Percentiles rank a stretch among this genome's conserved stretches.
phyloP scores from a whole-genome alignment of 2,797 vertebrate species.

The Ctenochaetus hawaiiensis region DNA sequence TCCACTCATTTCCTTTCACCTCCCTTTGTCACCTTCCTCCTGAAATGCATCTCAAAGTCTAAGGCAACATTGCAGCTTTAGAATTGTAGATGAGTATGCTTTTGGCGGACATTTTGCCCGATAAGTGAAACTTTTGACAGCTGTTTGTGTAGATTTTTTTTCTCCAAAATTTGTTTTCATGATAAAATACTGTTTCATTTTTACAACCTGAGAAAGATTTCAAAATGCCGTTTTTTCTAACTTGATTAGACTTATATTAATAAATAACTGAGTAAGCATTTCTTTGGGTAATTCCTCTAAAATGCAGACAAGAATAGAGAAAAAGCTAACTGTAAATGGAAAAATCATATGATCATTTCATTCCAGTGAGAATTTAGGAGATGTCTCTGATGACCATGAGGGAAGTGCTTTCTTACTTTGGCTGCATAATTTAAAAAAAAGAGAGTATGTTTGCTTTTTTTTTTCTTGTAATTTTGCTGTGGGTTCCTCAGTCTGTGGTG shows the following conservation, averaged over 20 bases:
- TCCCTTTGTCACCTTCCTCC: slow-evolving; percentile 70
- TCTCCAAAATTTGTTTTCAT: background rate
- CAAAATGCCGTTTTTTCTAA: slow-evolving; percentile 25
- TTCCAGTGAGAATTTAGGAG: slow-evolving; percentile 61
- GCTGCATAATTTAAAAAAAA: slow-evolving; percentile 70
- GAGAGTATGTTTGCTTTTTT: slow-evolving; percentile 51
- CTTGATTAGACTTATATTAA: slow-evolving; percentile 69
- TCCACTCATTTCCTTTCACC: slow-evolving; percentile 80
- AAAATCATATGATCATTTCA: slow-evolving; percentile 74
- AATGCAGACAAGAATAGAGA: slow-evolving; percentile 56
- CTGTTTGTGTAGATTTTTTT: slow-evolving; percentile 10
- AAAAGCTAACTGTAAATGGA: slow-evolving; percentile 80
- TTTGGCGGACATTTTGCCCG: slow-evolving; percentile 8
- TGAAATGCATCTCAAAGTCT: slow-evolving; percentile 60
- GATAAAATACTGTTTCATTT: slow-evolving; percentile 6
- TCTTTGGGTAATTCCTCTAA: slow-evolving; percentile 66
- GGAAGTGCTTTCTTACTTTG: slow-evolving; percentile 66
- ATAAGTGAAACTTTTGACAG: slow-evolving; percentile 33
- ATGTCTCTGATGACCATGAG: slow-evolving; percentile 69
- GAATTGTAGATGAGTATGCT: slow-evolving; percentile 47
- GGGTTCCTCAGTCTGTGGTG: slow-evolving; percentile 55
- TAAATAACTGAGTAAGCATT: slow-evolving; percentile 69
- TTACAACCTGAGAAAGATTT: slow-evolving; percentile 45
- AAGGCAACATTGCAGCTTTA: slow-evolving; percentile 47
- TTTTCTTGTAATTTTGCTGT: slow-evolving; percentile 63